These are phyloP conservation scores for Pantherophis vulpinus DNA, from an alignment of 2,797 vertebrate genomes.

Conservation along the genomic window DNA sequence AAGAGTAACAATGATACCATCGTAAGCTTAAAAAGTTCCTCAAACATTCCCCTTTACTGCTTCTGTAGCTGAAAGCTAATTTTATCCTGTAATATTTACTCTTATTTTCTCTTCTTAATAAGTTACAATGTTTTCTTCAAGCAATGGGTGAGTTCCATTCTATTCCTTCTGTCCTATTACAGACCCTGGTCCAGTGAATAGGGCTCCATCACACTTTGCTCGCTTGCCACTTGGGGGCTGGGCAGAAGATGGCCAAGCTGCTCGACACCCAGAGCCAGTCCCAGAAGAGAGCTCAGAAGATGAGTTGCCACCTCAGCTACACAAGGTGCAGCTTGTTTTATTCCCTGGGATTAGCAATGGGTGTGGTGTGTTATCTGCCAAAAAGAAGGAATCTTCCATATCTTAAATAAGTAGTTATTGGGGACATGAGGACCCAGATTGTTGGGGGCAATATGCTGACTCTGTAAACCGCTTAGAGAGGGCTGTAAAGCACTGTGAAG, in stretches of 20 bases:
- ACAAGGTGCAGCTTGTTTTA: constrained; percentile 78
- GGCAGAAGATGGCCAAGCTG: constrained; percentile 84
- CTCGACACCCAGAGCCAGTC: constrained; percentile 83
- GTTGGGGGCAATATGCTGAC: no score
- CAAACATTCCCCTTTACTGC: not conserved
- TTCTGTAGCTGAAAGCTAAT: not conserved
- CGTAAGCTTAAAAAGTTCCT: not conserved
- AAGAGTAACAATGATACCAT: not conserved
- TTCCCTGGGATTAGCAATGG: not conserved
- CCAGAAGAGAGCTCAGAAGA: constrained; percentile 94
- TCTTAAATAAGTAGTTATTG: not conserved
- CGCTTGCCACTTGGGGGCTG: constrained; percentile 93
- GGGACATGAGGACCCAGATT: no score
- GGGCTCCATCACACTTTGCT: constrained; percentile 78
- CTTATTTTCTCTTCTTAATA: not conserved
- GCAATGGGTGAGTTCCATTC: not conserved
- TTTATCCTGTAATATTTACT: not conserved
- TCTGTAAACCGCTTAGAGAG: no score
- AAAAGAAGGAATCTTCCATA: not conserved
- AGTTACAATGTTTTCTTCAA: not conserved
- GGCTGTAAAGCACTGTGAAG: no score
- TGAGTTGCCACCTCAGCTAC: constrained; percentile 89
- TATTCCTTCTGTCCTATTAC: constrained; percentile 8
- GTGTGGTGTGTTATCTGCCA: not conserved
- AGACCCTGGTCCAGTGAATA: constrained; percentile 77